phyloP scores from a whole-genome alignment of 2,113 vertebrate genomes.

The Aythya baeri region DNA sequence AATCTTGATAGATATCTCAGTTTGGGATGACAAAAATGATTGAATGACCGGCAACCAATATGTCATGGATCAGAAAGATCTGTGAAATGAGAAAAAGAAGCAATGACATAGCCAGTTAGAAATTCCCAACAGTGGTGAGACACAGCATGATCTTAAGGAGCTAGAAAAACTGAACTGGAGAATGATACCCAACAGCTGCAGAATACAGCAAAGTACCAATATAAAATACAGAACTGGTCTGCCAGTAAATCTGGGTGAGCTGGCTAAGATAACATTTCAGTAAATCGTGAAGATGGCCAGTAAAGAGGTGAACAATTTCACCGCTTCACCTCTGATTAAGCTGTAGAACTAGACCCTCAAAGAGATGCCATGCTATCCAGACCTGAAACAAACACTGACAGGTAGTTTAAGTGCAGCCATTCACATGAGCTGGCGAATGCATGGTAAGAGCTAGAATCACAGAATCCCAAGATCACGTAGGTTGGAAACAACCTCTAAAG shows the following conservation, averaged over 20 bases:
- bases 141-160: neutral
- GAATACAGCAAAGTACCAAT: neutral
- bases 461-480: no score
- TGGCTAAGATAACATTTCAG: neutral
- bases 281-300: neutral
- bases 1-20: neutral
- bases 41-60: neutral
- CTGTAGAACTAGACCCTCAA: neutral
- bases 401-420: neutral
- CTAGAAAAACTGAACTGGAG: neutral
- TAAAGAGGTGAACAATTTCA: neutral
- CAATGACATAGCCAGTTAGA: neutral
- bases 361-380: neutral
- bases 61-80: neutral
- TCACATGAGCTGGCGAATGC: neutral
- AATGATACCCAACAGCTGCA: neutral
- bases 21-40: neutral
- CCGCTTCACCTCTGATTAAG: neutral
- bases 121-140: neutral
- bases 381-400: neutral
- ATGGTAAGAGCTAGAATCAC: neutral
- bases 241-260: neutral
- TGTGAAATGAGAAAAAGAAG: neutral
- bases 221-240: neutral
- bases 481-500: no score